phyloP scores from a whole-genome alignment of 2,797 vertebrate species.

The Gymnoscopelus braueri region DNA sequence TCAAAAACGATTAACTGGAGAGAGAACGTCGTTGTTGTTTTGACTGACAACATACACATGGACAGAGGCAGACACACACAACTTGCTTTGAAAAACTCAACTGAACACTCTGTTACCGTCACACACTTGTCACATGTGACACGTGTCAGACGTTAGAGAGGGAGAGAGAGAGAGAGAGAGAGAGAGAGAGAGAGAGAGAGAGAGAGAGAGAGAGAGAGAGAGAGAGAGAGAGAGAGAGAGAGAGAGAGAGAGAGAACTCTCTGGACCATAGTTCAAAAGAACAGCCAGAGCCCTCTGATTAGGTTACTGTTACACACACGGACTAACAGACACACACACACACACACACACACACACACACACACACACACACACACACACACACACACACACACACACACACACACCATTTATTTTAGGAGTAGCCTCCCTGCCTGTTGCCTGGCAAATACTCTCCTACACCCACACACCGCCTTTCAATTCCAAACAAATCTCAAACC shows the following conservation, averaged over 20 bases:
- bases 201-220: conserved; percentile 16
- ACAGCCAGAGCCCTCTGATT: conserved; percentile 47
- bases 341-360: conserved; percentile 34
- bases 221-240: conserved; percentile 8
- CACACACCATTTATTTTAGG: conserved; percentile 71
- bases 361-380: conserved; percentile 38
- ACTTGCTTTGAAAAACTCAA: not conserved
- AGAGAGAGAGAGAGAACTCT: conserved; percentile 9
- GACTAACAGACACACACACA: conserved; percentile 32
- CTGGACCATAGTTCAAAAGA: conserved; percentile 52
- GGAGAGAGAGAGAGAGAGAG: conserved; percentile 24
- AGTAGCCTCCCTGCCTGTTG: conserved; percentile 60
- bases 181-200: conserved; percentile 8
- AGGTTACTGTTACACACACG: conserved; percentile 43
- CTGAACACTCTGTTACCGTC: conserved; percentile 13
- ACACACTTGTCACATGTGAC: conserved; percentile 37
- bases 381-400: conserved; percentile 36
- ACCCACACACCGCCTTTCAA: not conserved
- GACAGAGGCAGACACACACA: not conserved
- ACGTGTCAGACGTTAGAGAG: conserved; percentile 40
- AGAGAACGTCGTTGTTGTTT: not conserved
- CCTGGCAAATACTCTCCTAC: conserved; percentile 47
- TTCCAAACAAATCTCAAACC: not conserved
- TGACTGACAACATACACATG: conserved; percentile 1
- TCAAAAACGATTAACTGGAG: not conserved